Base-by-base conservation (phyloP, 2,888 invertebrate genomes). In the Colostygia pectinataria region DNA sequence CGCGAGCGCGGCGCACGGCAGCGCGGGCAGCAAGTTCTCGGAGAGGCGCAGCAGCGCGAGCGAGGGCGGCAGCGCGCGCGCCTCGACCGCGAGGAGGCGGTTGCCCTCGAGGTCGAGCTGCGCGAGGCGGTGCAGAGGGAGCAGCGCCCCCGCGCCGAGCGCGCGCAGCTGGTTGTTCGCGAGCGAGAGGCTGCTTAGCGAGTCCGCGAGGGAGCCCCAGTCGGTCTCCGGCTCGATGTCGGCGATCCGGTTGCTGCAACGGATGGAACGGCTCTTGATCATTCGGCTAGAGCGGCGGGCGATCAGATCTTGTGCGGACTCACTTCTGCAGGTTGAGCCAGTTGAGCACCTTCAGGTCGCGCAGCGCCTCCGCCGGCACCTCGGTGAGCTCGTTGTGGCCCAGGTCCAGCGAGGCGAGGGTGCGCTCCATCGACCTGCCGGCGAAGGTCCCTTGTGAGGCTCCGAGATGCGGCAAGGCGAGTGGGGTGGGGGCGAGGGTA, bases 301-400 rank as follows among this genome's bases (percentile, higher is more conserved):
- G 12, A 5, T 37, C 20, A 23, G 25, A 2, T 18, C 4, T 6
- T 10, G n/a, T 10, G 24, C 32, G 9, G 4, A 28, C 91, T 87
- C 90, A 95, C 95, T 94, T 94, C 80, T 95, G 94, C 66, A 95
- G 87, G 77, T 95, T 95, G 59, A 95, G 91, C 95, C 95, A 95
- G 74, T 94, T 94, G 50, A 95, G 83, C 63, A 92, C 93, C 71
- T 91, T 91, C 36, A 95, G 81, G 36, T 91, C 91, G 53, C 91
- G 91, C 43, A 95, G 88, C 25, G 94, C 92, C 64, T 91, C 90
- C 58, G 93, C 91, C 14, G 95, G 95, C 56, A 95, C 79, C 65
- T 92, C 92, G 64, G 94, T 93, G 65, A 95, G 90, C 69, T 93
- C 92, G 78, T 95, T 95, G 83, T 93, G 93, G 64, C 94, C 94